Base-by-base conservation (phyloP, 2,797 vertebrate genomes). In the Enteromius argenteus region DNA sequence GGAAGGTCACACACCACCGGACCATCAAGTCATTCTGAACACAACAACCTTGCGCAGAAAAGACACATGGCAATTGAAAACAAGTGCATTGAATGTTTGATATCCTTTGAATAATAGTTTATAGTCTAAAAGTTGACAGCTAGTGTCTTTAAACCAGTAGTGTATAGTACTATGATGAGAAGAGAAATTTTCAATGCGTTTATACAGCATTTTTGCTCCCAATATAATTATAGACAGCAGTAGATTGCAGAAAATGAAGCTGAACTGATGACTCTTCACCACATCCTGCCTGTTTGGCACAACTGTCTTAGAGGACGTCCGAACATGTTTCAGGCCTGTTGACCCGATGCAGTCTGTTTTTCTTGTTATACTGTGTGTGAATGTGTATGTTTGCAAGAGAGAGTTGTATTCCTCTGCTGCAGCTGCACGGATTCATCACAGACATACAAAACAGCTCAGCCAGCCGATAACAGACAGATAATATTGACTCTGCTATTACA, bases 401-500 rank as follows among this genome's bases (percentile, higher is more conserved):
- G 69, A 32, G 8, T 44, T 62, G 4, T 30, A 44, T 62, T 23
- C 1, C 5, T 78, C 62, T 51, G 42, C 60, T 66, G 17, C 19
- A 32, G 6, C 39, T 32, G 5, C 78, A 56, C 46, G 5, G 46
- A 35, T 51, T 73, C 17, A 32, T 56, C 79, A 21, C 19, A 71
- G 51, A 44, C 53, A 7, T 39, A 68, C 42, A 79, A 49, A 53
- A 68, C 67, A 44, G 11, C 67, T 60, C 67, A 71, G 51, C 37
- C 23, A 60, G 67, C 42, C 44, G n/a, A 79, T 15, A 67, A 44
- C 23, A n/a, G 68, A 23, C 23, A n/a, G 27, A 72, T 46, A 35
- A 71, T 72, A 62, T 81, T 27, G 80, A 81, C 56, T 49, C 13
- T 13, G 21, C 69, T 49, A 73, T 46, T 73, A 49, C 53, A 60